phyloP scores from a whole-genome alignment of 2,797 vertebrate species.

The Spatula versicolor region DNA sequence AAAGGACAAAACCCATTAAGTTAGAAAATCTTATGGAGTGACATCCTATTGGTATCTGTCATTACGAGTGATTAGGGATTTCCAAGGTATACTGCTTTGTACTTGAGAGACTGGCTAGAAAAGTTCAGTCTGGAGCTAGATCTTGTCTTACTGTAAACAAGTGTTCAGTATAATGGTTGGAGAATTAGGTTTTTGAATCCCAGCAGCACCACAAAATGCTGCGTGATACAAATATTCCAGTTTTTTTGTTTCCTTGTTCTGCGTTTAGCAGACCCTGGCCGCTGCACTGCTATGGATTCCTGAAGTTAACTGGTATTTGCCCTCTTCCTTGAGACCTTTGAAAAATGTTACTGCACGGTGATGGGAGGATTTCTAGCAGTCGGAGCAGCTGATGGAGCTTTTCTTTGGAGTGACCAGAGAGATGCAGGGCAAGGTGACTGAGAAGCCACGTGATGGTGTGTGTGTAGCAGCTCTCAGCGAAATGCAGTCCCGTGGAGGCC shows the following conservation, averaged over 20 bases:
- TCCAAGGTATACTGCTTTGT: neutral
- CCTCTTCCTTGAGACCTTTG: neutral
- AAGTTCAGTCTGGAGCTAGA: neutral
- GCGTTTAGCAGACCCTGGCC: neutral
- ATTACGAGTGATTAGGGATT: neutral
- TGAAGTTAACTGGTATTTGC: neutral
- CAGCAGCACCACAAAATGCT: neutral
- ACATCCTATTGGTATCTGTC: neutral
- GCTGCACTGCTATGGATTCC: neutral
- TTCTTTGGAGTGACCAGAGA: neutral
- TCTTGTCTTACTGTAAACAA: neutral
- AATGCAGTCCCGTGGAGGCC: neutral
- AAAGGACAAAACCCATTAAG: neutral
- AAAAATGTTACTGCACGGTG: neutral
- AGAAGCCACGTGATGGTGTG: neutral
- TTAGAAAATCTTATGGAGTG: neutral
- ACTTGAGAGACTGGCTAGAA: neutral
- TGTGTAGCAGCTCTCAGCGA: neutral
- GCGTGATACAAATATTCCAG: neutral
- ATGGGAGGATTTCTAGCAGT: neutral
- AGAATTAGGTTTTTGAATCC: neutral
- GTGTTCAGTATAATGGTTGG: neutral
- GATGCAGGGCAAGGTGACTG: neutral
- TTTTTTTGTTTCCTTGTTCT: neutral
- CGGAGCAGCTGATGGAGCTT: neutral